These are phyloP conservation scores for Parnassius apollo DNA, from an alignment of 2,888 invertebrate genomes.

Conservation along the genomic window DNA sequence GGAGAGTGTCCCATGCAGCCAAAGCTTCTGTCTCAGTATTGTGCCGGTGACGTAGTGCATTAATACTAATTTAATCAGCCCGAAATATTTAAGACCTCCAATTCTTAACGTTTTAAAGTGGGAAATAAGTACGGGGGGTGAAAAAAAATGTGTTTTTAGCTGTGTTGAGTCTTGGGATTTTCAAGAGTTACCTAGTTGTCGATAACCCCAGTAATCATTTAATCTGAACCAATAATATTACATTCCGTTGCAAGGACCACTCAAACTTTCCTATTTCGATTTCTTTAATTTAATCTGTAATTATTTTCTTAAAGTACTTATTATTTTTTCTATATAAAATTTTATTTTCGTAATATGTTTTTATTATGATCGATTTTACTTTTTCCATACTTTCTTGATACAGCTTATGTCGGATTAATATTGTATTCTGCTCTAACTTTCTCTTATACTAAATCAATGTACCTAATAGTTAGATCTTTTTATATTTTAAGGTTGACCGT, in stretches of 20 bases:
- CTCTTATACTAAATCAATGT: conserved; percentile 71
- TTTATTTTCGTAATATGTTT: conserved; percentile 46
- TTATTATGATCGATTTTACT: conserved; percentile 56
- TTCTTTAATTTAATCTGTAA: conserved; percentile 36
- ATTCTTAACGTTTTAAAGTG: background rate
- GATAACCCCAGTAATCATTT: conserved; percentile 14
- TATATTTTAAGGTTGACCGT: conserved; percentile 63
- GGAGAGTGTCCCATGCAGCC: conserved; percentile 51
- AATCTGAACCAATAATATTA: conserved; percentile 20
- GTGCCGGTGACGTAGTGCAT: conserved; percentile 66
- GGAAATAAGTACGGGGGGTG: conserved; percentile 3
- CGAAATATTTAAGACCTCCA: conserved; percentile 8
- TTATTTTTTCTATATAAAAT: conserved; percentile 37
- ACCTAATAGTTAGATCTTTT: conserved; percentile 64
- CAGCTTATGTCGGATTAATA: conserved; percentile 60
- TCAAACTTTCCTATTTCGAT: conserved; percentile 85
- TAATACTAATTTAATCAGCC: conserved; percentile 26
- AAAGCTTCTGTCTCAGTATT: conserved; percentile 67
- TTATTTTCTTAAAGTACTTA: background rate
- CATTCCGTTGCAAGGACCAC: conserved; percentile 86
- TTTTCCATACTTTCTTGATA: conserved; percentile 45
- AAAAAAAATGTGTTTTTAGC: conserved; percentile 14
- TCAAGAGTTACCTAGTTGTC: conserved; percentile 25
- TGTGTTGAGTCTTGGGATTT: conserved; percentile 11
- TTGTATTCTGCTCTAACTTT: conserved; percentile 59